Conservation (phyloP, 2,888 invertebrate genomes). For the Tetheella fluctuosa region DNA sequence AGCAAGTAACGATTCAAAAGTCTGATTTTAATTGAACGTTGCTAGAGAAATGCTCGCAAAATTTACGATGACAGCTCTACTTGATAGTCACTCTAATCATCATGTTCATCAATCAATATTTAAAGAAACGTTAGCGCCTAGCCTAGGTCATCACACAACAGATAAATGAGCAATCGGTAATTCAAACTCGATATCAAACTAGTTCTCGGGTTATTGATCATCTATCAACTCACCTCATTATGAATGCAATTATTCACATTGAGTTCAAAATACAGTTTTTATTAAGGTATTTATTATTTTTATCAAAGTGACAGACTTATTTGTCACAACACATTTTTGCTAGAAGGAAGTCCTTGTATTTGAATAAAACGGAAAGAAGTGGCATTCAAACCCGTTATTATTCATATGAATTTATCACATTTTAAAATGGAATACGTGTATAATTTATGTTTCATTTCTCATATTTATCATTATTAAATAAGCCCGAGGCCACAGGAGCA, state of each 20-base stretch:
- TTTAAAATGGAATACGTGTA: not conserved
- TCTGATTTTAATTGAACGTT: not conserved
- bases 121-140: not conserved
- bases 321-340: not conserved
- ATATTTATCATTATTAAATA: slow-evolving; percentile 8
- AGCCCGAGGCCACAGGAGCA: not conserved
- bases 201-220: slow-evolving; percentile 56
- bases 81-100: not conserved
- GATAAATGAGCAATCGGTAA: slow-evolving; percentile 19
- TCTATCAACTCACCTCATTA: slow-evolving; percentile 40
- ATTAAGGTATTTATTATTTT: not conserved
- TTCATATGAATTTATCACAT: not conserved
- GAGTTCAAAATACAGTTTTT: not conserved
- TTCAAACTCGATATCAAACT: slow-evolving; percentile 42
- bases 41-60: not conserved
- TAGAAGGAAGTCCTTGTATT: not conserved
- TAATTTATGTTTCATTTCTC: not conserved
- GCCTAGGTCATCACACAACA: not conserved
- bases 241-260: slow-evolving; percentile 26
- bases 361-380: not conserved
- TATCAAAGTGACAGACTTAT: not conserved
- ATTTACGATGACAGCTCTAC: not conserved
- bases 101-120: not conserved
- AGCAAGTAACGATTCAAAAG: too few species aligned
- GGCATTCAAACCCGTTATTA: not conserved